Conservation (phyloP, 2,888 invertebrate species). For the Cheilosia variabilis region DNA sequence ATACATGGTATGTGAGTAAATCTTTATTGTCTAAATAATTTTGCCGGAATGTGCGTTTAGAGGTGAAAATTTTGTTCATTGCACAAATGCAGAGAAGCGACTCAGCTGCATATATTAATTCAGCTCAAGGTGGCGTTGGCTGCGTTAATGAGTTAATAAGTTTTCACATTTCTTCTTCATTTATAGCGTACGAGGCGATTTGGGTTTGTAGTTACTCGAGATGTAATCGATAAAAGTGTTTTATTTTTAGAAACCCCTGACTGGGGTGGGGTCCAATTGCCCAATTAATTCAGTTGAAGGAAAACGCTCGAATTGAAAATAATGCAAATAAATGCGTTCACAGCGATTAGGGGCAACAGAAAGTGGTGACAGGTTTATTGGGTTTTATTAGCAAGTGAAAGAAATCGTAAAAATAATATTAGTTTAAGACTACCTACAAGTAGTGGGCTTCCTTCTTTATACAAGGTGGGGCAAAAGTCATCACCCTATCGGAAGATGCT, state of each 20-base stretch:
- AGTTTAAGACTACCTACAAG: too few species aligned
- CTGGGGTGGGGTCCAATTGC: neutral
- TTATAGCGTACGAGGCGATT: neutral
- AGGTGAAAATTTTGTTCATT: neutral
- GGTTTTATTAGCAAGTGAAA: neutral
- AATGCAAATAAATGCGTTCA: neutral
- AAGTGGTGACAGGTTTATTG: neutral
- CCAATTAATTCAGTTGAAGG: neutral
- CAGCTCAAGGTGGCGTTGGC: constrained; percentile 18
- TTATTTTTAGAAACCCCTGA: constrained; percentile 5
- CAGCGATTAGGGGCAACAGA: neutral
- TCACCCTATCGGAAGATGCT: too few species aligned
- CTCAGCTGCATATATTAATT: neutral
- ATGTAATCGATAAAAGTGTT: constrained; percentile 6
- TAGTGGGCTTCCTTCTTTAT: too few species aligned
- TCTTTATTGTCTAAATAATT: constrained; percentile 21
- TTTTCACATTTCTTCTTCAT: neutral
- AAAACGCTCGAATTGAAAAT: neutral
- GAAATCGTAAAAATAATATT: neutral
- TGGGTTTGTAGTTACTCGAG: neutral
- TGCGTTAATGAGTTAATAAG: neutral
- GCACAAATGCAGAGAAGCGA: constrained; percentile 3
- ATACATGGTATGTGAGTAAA: constrained; percentile 15
- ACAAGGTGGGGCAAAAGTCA: too few species aligned
- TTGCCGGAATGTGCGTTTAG: constrained; percentile 1